These are phyloP conservation scores for Pseudonaja textilis DNA, from an alignment of 2,113 vertebrate species.

Conservation along the genomic window DNA sequence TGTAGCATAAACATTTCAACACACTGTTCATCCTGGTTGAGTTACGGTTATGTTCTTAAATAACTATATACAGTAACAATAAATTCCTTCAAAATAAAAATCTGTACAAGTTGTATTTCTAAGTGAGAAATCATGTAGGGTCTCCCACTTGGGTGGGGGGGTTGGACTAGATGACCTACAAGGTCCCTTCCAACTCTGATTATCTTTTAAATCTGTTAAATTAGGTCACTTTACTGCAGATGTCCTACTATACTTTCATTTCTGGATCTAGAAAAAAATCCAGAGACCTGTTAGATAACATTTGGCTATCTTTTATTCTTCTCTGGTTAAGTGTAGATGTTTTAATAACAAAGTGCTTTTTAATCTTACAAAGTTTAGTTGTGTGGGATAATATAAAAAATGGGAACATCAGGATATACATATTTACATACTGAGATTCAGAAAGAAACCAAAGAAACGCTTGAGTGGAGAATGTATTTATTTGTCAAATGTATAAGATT, in stretches of 20 bases:
- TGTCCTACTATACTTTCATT: background rate
- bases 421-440: background rate
- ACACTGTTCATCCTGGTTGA: background rate
- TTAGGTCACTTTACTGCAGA: background rate
- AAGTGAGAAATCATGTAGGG: background rate
- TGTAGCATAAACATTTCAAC: background rate
- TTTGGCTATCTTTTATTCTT: background rate
- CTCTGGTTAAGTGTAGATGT: background rate
- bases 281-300: background rate
- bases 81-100: background rate
- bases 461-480: background rate
- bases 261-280: background rate
- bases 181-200: too few relatives aligned
- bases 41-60: background rate
- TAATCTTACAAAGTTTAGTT: background rate
- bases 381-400: background rate
- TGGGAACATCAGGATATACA: background rate
- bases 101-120: background rate
- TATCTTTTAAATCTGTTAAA: too few relatives aligned
- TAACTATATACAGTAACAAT: background rate
- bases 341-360: background rate
- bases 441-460: background rate
- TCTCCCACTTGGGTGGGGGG: too few relatives aligned
- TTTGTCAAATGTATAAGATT: background rate
- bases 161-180: too few relatives aligned